phyloP scores from a whole-genome alignment of 2,113 vertebrate genomes.

The Caranx melampygus region DNA sequence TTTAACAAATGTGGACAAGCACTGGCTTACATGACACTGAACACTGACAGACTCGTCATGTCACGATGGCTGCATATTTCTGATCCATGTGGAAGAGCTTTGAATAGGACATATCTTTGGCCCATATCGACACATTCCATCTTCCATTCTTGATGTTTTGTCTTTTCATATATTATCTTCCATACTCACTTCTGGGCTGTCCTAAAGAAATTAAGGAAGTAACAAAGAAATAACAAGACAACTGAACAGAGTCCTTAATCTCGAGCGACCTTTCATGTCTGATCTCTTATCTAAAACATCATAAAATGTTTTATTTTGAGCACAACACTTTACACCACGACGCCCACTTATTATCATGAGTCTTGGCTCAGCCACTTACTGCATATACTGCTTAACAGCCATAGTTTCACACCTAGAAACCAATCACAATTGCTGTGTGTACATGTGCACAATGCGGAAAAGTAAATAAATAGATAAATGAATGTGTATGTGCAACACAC shows the following conservation, averaged over 20 bases:
- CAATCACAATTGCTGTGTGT: background rate
- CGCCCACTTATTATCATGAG: slow-evolving; percentile 1
- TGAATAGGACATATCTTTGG: background rate
- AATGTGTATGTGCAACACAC: no score
- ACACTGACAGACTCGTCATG: no score
- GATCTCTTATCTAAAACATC: slow-evolving; percentile 25
- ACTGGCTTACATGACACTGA: no score
- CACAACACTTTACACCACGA: background rate
- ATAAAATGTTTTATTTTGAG: slow-evolving; percentile 6
- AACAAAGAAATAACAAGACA: background rate
- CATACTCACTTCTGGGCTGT: background rate
- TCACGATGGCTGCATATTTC: no score
- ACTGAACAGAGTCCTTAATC: background rate
- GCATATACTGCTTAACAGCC: background rate
- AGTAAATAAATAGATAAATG: background rate
- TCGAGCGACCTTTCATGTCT: background rate
- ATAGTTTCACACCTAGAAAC: background rate
- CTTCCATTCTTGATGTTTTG: background rate
- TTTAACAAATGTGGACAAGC: no score
- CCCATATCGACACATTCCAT: background rate
- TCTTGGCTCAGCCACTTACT: background rate
- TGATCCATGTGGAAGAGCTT: background rate
- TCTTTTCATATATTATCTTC: background rate
- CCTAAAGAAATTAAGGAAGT: background rate
- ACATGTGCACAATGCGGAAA: background rate